Conservation (phyloP, 2,797 vertebrate species). For the Alectoris magna region DNA sequence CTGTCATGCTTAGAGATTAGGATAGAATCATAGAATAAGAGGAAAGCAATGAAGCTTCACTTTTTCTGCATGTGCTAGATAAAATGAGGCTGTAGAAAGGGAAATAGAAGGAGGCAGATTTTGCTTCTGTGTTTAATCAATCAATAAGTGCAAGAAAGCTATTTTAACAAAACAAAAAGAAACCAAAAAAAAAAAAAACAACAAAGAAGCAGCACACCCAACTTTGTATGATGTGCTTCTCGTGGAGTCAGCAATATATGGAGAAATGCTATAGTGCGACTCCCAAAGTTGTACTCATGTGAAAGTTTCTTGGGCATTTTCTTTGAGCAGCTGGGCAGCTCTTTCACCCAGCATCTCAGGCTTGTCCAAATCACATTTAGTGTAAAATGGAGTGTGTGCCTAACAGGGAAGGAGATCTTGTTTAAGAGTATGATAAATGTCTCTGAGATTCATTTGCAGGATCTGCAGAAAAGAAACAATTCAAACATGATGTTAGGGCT, state of each 20-base stretch:
- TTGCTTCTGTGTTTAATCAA: conserved; percentile 7
- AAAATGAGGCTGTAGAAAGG: neutral
- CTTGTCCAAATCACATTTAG: conserved; percentile 23
- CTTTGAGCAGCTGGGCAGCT: conserved; percentile 2
- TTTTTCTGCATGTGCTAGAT: neutral
- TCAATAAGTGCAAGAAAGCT: neutral
- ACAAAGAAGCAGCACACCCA: neutral
- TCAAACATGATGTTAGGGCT: conserved; percentile 5
- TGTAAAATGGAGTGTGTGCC: conserved; percentile 15
- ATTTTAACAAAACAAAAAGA: neutral
- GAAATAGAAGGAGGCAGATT: neutral
- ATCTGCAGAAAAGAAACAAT: conserved; percentile 38
- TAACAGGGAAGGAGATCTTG: conserved; percentile 45
- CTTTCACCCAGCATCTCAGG: conserved; percentile 7
- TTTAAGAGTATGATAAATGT: conserved; percentile 50
- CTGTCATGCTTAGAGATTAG: neutral
- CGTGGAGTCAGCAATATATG: neutral
- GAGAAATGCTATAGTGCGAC: neutral
- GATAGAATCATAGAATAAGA: neutral
- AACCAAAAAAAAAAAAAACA: neutral
- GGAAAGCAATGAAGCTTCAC: neutral
- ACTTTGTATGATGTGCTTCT: neutral
- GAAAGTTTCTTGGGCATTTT: neutral
- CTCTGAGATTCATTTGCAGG: neutral
- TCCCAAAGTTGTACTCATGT: neutral